Conservation (phyloP, 2,888 invertebrate species). For the Leucophora obtusa region DNA sequence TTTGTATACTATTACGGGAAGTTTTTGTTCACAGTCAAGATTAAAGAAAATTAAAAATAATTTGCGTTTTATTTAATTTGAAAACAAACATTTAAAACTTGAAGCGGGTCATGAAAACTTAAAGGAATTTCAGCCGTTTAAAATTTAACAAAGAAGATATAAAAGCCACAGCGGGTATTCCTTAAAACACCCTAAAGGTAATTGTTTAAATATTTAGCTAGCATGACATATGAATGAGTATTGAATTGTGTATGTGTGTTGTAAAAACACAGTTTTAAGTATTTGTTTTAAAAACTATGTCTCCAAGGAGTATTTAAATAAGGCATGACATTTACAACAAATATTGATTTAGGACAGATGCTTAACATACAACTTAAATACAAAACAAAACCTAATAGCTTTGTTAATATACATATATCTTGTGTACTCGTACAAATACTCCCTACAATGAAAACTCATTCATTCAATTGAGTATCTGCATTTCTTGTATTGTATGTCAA, state of each 20-base stretch:
- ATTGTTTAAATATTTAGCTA: conserved; percentile 16
- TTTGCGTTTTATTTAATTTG: conserved; percentile 25
- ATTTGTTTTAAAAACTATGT: not conserved
- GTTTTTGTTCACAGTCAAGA: conserved; percentile 46
- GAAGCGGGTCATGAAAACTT: conserved; percentile 26
- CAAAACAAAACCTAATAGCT: conserved; percentile 28
- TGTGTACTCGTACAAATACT: conserved; percentile 11
- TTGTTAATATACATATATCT: not conserved
- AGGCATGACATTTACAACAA: conserved; percentile 54
- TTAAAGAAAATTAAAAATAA: conserved; percentile 26
- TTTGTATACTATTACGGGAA: conserved; percentile 58
- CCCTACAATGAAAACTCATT: conserved; percentile 34
- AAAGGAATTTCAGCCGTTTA: not conserved
- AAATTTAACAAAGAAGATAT: not conserved
- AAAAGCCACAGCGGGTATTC: conserved; percentile 31
- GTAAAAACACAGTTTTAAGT: not conserved
- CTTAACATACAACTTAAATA: conserved; percentile 21
- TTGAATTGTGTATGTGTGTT: conserved; percentile 10
- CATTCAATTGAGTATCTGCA: conserved; percentile 13
- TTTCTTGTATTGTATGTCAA: conserved; percentile 42
- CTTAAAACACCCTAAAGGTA: conserved; percentile 35
- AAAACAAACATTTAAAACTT: conserved; percentile 17
- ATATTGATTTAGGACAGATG: conserved; percentile 62
- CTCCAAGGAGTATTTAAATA: conserved; percentile 43
- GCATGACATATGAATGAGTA: not conserved